A percentile compares a stretch with the other conserved stretches of the same genome.
Conservation (phyloP, 2,113 vertebrate genomes). For the Crotophaga sulcirostris region DNA sequence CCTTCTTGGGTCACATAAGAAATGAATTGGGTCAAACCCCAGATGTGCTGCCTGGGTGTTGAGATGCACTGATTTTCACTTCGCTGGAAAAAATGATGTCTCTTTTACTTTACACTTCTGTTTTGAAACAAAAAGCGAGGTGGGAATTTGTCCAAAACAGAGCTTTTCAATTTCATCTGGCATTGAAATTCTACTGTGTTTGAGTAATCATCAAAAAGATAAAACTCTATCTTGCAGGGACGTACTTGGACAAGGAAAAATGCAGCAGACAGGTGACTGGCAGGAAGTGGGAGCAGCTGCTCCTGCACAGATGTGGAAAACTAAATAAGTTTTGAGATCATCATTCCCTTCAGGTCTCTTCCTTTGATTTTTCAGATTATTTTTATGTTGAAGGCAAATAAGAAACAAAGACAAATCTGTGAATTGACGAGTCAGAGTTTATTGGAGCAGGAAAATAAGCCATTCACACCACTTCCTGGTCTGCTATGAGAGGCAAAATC, state of each 20-base stretch:
- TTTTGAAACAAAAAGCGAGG: not conserved
- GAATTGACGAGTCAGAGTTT: conserved; percentile 73
- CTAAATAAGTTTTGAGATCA: conserved; percentile 74
- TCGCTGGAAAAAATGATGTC: conserved; percentile 49
- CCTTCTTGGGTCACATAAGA: conserved; percentile 42
- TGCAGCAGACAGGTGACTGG: conserved; percentile 38
- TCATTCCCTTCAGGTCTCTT: conserved; percentile 67
- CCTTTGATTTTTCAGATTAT: conserved; percentile 75
- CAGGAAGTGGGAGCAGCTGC: conserved; percentile 30
- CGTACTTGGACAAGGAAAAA: not conserved
- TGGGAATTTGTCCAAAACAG: conserved; percentile 5
- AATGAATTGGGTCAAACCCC: conserved; percentile 62
- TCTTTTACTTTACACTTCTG: conserved; percentile 49
- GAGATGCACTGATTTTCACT: conserved; percentile 53
- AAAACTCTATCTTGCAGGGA: not conserved
- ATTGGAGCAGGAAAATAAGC: conserved; percentile 78
- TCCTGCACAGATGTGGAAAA: conserved; percentile 37
- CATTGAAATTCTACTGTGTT: not conserved
- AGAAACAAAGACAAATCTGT: conserved; percentile 77
- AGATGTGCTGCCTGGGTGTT: conserved; percentile 60
- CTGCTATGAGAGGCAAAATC: conserved; percentile 75
- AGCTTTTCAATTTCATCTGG: conserved; percentile 23
- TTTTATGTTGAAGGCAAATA: conserved; percentile 71
- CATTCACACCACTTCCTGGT: conserved; percentile 60
- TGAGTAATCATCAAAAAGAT: not conserved